A percentile compares a stretch with the other conserved stretches of the same genome.
These are phyloP conservation scores for Arion vulgaris DNA, from an alignment of 1,140 invertebrate species.

Conservation along the genomic window DNA sequence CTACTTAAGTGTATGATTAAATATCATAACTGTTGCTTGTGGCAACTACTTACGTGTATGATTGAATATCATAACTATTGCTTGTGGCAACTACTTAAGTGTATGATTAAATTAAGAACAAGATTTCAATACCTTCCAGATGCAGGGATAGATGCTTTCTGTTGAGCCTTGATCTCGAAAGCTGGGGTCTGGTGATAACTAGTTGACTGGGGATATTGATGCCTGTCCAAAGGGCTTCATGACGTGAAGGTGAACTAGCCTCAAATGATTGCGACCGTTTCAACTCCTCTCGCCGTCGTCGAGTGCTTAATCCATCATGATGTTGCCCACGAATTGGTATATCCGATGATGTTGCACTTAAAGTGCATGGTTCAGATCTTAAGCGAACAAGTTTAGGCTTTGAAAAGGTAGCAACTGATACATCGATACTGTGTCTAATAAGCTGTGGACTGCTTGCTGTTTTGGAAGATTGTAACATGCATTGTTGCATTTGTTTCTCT, in stretches of 20 bases:
- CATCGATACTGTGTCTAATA: constrained; percentile 12
- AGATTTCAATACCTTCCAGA: constrained; percentile 19
- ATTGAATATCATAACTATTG: no score
- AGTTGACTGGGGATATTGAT: constrained; percentile 36
- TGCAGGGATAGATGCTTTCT: constrained; percentile 37
- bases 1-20: no score
- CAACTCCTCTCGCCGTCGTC: constrained; percentile 25
- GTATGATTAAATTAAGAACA: no score
- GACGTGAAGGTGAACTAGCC: constrained; percentile 21
- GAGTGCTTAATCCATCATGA: not conserved
- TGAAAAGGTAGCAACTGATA: constrained; percentile 13
- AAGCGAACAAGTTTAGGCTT: constrained; percentile 35
- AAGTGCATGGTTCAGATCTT: constrained; percentile 31
- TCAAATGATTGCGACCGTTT: constrained; percentile 37
- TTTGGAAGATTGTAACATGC: not conserved
- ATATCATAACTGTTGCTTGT: no score
- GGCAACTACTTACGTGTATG: no score
- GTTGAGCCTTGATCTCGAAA: constrained; percentile 33
- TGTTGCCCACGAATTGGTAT: not conserved
- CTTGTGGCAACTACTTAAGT: no score
- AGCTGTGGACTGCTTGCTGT: not conserved
- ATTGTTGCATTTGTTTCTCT: not conserved
- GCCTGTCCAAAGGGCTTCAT: constrained; percentile 35
- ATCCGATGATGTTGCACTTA: not conserved
- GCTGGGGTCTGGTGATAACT: constrained; percentile 34